Base-by-base conservation (phyloP, 2,113 vertebrate genomes). In the human (Homo sapiens) region DNA sequence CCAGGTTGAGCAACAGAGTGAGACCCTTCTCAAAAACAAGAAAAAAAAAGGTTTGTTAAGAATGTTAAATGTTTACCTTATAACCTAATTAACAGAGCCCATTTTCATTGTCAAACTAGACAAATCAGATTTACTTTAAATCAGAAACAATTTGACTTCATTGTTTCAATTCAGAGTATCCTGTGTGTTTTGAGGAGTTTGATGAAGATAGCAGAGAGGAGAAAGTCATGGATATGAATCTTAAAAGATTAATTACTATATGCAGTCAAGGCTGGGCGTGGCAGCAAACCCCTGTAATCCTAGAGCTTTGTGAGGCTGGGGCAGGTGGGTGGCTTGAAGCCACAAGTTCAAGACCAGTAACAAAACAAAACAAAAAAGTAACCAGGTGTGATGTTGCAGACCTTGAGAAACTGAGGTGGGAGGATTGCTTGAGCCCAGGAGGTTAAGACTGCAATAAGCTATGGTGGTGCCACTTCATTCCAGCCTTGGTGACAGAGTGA, bases 211-310 rank as follows among this genome's bases (percentile, higher is more conserved):
- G 45, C 17, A 50, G 48, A 59, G 27, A 94, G 38, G 35, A 73
- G 20, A 57, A 72, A 72, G 40, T 66, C 40, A 81, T 48, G 70
- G 35, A 89, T 40, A 27, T 68, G 52, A 81, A 78, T 94, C 52
- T 64, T 96, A 72, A 85, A 85, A 96, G 83, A 89, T 81, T 61
- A 81, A 45, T 81, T 72, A 52, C 48, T 81, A 94, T 70, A 72
- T 82, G 3, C 45, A 92, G 45, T 91, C 32, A 70, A 87, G 20
- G 16, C 32, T 68, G 32, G 32, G 66, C 32, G 17, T 35, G 32
- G 66, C 32, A 18, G 66, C 32, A 8, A 16, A 68, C 32, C 6
- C 32, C 16, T 35, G 32, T n/a, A 35, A n/a, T 68, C 66, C 66
- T 68, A 35, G 64, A 32, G 32, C 16, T 68, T 68, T 68, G 32